Base-by-base conservation (phyloP, 2,113 vertebrate genomes). In the Tragelaphus buxtoni region DNA sequence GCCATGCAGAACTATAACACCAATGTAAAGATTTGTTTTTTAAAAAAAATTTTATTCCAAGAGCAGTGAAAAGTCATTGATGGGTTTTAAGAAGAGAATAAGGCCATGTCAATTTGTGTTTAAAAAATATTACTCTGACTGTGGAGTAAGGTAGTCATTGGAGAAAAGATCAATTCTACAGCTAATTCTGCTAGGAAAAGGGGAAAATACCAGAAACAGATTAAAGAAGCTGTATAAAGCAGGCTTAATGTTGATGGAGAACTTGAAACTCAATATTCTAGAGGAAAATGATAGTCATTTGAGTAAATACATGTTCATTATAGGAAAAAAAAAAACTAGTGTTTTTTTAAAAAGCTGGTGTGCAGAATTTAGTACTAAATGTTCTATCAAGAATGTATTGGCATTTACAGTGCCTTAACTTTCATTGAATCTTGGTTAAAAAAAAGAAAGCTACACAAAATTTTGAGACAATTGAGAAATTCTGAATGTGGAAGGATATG, bases 131-230 rank as follows among this genome's bases (percentile, higher is more conserved):
- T 95, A 87, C 79, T 93, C 53, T 72, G 60, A 58, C 30, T 80
- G 12, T 18, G 90, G 47, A 90, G 63, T 58, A 24, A 20, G 93
- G 88, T 32, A 74, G 79, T 80, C 89, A 94, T 20, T 93, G 56
- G 86, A 97, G 72, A 94, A 96, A 94, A 95, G 89, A 97, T 95
- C 86, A 84, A 89, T 96, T 97, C 86, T 88, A 82, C 6, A 96
- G 91, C 82, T 95, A 94, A 94, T 97, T 95, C 14, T 18, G 47
- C 63, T 80, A 74, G 63, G 51, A 93, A 90, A 92, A 94, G 39
- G 74, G 22, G 26, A 89, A 30, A 85, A 76, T 51, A 95, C 39
- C 39, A 96, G 72, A 96, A 95, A 91, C 16, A 24, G 39, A 92
- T 83, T 79, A 84, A 80, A 82, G 77, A 93, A 90, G 51, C 28